A percentile compares a stretch with the other conserved stretches of the same genome.
phyloP scores from a whole-genome alignment of 2,888 invertebrate genomes.

The Gordius sp. region DNA sequence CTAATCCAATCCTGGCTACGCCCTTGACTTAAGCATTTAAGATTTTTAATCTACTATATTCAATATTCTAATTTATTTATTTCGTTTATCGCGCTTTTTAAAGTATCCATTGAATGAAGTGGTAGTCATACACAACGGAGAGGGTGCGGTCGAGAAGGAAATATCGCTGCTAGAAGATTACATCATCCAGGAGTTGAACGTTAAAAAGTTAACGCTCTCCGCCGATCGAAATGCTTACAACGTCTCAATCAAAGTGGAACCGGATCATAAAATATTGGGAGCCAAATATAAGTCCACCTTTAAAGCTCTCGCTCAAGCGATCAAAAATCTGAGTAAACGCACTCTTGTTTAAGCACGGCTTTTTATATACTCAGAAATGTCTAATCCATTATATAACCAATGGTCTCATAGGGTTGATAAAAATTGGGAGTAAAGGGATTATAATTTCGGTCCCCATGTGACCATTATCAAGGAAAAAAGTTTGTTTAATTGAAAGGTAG shows the following conservation, averaged over 20 bases:
- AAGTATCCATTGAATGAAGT: constrained; percentile 74
- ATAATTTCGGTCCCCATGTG: too few relatives aligned
- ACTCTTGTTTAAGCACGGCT: neutral
- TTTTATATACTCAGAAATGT: neutral
- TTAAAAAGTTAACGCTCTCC: constrained; percentile 52
- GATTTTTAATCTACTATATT: too few relatives aligned
- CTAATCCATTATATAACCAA: constrained; percentile 3
- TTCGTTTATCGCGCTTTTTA: too few relatives aligned
- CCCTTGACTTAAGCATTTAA: too few relatives aligned
- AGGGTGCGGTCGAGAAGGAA: constrained; percentile 43
- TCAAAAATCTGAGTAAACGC: constrained; percentile 35
- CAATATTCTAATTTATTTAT: too few relatives aligned
- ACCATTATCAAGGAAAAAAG: too few relatives aligned
- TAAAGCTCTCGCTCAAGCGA: constrained; percentile 52
- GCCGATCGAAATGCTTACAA: constrained; percentile 72
- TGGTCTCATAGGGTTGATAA: too few relatives aligned
- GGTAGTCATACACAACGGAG: constrained; percentile 65
- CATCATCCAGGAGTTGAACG: constrained; percentile 69
- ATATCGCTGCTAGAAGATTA: constrained; percentile 52
- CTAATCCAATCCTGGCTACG: too few relatives aligned
- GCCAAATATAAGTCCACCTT: constrained; percentile 61
- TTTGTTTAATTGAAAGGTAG: too few relatives aligned
- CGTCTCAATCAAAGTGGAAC: constrained; percentile 63
- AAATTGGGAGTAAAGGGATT: too few relatives aligned
- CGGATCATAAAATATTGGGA: constrained; percentile 71